phyloP scores from a whole-genome alignment of 2,888 invertebrate genomes.

The Eilema griseolum region DNA sequence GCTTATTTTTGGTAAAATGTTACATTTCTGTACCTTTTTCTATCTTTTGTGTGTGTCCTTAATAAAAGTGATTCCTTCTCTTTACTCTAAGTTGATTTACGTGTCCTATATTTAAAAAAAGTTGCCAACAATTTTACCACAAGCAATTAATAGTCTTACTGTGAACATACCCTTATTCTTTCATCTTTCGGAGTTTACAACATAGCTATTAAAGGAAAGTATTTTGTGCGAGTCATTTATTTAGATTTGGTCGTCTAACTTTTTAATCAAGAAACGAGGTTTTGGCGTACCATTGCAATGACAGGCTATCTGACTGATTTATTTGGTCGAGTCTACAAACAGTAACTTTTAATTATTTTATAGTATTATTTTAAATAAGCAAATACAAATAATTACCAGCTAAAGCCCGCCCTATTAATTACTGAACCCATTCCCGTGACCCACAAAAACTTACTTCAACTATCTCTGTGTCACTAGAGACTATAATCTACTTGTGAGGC shows the following conservation, averaged over 20 bases:
- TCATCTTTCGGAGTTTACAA: conserved; percentile 17
- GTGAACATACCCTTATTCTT: conserved; percentile 4
- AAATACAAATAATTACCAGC: background rate
- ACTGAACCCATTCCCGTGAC: no score
- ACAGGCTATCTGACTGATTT: background rate
- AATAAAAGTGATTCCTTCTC: background rate
- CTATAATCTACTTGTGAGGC: no score
- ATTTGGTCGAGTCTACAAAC: background rate
- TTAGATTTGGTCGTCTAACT: conserved; percentile 13
- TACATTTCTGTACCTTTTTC: background rate
- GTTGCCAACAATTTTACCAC: background rate
- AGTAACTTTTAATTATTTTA: background rate
- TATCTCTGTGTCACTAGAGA: background rate
- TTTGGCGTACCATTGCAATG: background rate
- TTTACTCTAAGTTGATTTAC: background rate
- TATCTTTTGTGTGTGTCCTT: no score
- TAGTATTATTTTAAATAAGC: background rate
- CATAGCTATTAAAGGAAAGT: conserved; percentile 8
- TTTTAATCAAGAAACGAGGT: conserved; percentile 11
- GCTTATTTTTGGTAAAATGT: background rate
- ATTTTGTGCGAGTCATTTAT: conserved; percentile 15
- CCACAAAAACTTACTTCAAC: no score
- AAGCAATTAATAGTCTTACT: background rate
- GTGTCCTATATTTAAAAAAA: background rate
- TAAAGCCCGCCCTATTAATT: no score